Evolutionary conservation across 2,888 invertebrate species (phyloP).

Genomic region (Calliopum simillimum): DNA sequence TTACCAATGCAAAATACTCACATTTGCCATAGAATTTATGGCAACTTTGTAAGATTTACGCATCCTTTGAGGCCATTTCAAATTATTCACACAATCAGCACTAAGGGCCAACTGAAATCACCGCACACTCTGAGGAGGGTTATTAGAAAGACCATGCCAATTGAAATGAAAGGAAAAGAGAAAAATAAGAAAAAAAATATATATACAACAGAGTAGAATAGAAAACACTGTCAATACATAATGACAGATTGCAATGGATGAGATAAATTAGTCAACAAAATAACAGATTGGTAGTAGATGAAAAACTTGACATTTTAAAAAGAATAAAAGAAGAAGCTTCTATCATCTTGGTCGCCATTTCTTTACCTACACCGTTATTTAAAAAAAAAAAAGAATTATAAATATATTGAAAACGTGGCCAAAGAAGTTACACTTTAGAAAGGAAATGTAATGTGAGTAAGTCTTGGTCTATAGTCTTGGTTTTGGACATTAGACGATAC

Average conservation of each 20-base stretch:
- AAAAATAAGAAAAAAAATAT: too few relatives aligned
- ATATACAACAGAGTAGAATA: background rate
- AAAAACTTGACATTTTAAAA: background rate
- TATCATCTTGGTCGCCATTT: background rate
- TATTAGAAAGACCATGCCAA: background rate
- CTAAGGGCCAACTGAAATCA: background rate
- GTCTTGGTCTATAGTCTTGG: too few relatives aligned
- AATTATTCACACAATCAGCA: background rate
- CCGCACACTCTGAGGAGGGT: background rate
- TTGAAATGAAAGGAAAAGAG: background rate
- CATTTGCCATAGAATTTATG: background rate
- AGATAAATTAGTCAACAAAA: constrained; percentile 28
- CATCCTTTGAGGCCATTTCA: constrained; percentile 54
- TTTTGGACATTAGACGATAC: too few relatives aligned
- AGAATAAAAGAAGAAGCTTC: background rate
- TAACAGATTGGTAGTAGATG: background rate
- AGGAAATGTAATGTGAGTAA: too few relatives aligned
- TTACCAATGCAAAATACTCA: background rate
- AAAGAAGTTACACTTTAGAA: too few relatives aligned
- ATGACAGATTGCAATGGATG: constrained; percentile 29
- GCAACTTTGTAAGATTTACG: constrained; percentile 55
- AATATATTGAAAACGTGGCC: too few relatives aligned
- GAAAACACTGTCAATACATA: constrained; percentile 17
- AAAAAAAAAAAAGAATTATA: too few relatives aligned
- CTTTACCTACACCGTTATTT: too few relatives aligned